Evolutionary conservation across 2,797 vertebrate species (phyloP), one percentile per base, ranked within the genome.

Genomic region (Darevskia nairensis): DNA sequence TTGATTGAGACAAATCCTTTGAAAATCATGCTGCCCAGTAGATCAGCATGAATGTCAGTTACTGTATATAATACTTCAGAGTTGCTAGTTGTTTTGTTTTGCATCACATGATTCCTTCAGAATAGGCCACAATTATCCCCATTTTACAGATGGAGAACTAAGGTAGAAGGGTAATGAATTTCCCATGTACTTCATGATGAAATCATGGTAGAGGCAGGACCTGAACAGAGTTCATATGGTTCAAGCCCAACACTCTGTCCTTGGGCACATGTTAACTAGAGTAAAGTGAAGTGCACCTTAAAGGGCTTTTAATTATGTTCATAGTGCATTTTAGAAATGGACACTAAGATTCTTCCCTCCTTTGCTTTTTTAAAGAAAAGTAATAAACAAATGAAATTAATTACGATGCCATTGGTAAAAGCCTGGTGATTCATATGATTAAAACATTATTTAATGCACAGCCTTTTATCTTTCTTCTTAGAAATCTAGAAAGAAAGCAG

Each of bases 401-500:
- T 39, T 55, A 27, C 9, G n/a, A 84, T 74, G 46, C 23, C 89
- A 13, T 35, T 8, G 76, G 8, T 89, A 82, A 75, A 90, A 72
- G 35, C 86, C 86, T 89, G 32, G 29, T 90, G 41, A 69, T 90
- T 2, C 39, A 89, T n/a, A 1, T 86, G 82, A 71, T 80, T 61
- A 80, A 91, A 90, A 50, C 27, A 68, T 15, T 79, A 91, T 17
- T 41, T 19, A 68, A 91, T 94, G 92, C 85, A n/a, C 77, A 78
- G 88, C 81, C 55, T 41, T 82, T 94, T 85, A 6, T 94, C 68
- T 94, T 94, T 88, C 61, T 84, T 88, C 66, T 91, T 76, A 98
- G 97, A 98, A 98, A 91, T 96, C 96, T 91, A 97, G 96, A 90
- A 98, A 98, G 95, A 98, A 97, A 94, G 78, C 96, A 27, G 82